Evolutionary conservation across 2,113 vertebrate species (phyloP), one percentile per base, ranked within the genome.

Genomic region (Eidolon helvum): DNA sequence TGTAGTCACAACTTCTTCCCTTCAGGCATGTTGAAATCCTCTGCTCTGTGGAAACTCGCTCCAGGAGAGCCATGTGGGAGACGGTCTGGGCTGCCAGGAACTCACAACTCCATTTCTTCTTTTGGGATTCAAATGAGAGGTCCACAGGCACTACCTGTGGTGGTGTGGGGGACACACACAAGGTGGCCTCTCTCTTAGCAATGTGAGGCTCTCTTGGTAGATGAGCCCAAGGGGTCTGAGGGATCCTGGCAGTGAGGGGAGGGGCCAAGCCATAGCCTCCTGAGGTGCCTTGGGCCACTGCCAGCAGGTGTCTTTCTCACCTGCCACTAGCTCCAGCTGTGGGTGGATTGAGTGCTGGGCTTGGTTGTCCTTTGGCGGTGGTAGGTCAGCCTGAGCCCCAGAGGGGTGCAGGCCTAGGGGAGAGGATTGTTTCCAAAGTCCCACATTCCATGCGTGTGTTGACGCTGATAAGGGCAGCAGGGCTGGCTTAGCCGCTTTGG

Each of bases 351-450:
- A 35, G n/a, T 43, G 33, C 45, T 26, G 43, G 40, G 28, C 63
- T 80, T 55, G 3, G 50, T 78, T n/a, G 57, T 55, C 86, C 38
- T 85, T 82, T 48, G 66, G 66, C 55, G 65, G 38, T 72, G 59
- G 72, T 90, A 74, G 79, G 93, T 86, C 74, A 96, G 30, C 78
- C 90, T 79, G 68, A 59, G 79, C 33, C 33, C 83, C 40, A 97
- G 85, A 90, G 83, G 83, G 75, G 33, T 96, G 57, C 72, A 72
- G 84, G 72, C 90, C 40, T 38, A 53, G 86, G 57, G 77, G 90
- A 90, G 92, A 96, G 78, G 50, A 68, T 26, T 79, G 90, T 97
- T 97, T 93, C 97, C 93, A 97, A 97, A 98, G 97, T 90, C 96
- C 96, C 72, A 89, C 97, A 97, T 97, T 97, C 97, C 97, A 83